Evolutionary conservation across 92 coral and sea anemone genomes (phyloP).

Genomic region (Montipora capitata): DNA sequence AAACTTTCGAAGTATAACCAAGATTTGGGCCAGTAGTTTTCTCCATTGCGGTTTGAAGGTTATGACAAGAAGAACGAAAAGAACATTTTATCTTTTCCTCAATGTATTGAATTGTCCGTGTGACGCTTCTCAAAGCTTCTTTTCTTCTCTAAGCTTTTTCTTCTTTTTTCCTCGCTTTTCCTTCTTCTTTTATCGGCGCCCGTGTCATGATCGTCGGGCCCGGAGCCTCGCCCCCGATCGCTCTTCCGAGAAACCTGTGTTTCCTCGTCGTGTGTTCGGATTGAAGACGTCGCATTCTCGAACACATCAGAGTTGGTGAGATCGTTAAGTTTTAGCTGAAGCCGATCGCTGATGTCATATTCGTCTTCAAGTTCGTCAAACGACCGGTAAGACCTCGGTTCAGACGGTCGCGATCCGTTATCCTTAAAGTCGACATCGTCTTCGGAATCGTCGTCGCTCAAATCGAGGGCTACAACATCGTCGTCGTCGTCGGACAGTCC

Average conservation of each 20-base stretch:
- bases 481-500: conserved; percentile 85
- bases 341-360: conserved; percentile 74
- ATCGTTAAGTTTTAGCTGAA: conserved; percentile 65
- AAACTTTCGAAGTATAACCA: not conserved
- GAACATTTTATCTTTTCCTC: not conserved
- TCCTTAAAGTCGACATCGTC: conserved; percentile 60
- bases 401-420: conserved; percentile 88
- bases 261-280: conserved; percentile 6
- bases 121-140: conserved; percentile 59
- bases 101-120: conserved; percentile 40
- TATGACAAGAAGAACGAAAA: not conserved
- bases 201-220: conserved; percentile 44
- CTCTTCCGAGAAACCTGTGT: conserved; percentile 7
- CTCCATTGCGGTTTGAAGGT: not conserved
- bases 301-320: conserved; percentile 52
- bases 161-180: conserved; percentile 69
- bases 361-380: conserved; percentile 91
- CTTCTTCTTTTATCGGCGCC: conserved; percentile 30
- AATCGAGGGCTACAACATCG: conserved; percentile 71
- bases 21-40: not conserved
- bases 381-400: conserved; percentile 97
- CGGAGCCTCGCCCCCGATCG: conserved; percentile 34
- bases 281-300: conserved; percentile 17
- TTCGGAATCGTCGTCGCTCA: conserved; percentile 77
- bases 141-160: conserved; percentile 80